Evolutionary conservation across 92 coral and sea anemone genomes (phyloP).

Genomic region (Paramuricea clavata): DNA sequence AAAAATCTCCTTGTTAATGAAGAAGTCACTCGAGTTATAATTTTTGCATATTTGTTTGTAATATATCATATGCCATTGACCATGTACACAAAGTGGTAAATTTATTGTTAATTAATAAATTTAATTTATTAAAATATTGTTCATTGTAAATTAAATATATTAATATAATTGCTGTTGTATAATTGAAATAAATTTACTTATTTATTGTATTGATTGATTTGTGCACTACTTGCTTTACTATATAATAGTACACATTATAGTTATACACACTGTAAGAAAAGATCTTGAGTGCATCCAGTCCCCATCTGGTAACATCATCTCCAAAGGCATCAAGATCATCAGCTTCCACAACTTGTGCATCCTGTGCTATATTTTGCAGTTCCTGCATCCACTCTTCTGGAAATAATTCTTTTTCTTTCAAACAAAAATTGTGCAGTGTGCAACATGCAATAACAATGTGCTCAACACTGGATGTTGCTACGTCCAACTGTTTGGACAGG

Average conservation of each 20-base stretch:
- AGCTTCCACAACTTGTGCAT: constrained; percentile 15
- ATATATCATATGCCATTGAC: not conserved
- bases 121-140: too few relatives aligned
- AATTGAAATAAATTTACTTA: not conserved
- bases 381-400: constrained; percentile 63
- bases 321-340: constrained; percentile 23
- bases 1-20: not conserved
- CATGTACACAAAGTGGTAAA: not conserved
- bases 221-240: not conserved
- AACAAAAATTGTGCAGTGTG: constrained; percentile 63
- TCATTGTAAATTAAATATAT: too few relatives aligned
- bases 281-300: constrained; percentile 43
- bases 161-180: too few relatives aligned
- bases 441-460: constrained; percentile 56
- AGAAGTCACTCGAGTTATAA: not conserved
- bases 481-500: constrained; percentile 52
- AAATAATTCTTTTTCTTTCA: constrained; percentile 55
- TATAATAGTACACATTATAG: not conserved
- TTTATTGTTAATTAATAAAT: not conserved
- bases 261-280: constrained; percentile 33
- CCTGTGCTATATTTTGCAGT: constrained; percentile 13
- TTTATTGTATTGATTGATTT: not conserved
- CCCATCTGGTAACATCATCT: constrained; percentile 39
- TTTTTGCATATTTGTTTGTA: not conserved
- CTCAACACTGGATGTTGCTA: constrained; percentile 60